Evolutionary conservation across 2,888 invertebrate species (phyloP), one percentile per base, ranked within the genome.

Genomic region (Siphonodentalium dalli): DNA sequence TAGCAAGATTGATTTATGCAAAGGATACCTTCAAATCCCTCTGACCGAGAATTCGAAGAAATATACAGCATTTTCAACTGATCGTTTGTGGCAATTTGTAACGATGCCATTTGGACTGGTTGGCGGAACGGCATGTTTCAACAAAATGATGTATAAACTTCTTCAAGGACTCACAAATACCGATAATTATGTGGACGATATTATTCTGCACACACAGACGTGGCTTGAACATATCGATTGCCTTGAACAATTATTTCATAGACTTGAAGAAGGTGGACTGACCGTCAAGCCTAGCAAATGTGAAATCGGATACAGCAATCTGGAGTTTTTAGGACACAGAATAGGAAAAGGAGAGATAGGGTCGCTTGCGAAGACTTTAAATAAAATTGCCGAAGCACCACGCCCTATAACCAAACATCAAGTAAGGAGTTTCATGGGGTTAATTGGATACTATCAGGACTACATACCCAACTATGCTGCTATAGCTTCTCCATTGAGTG

Each of bases 11-110:
- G 59, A 59, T 26, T 26, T 58, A 6, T 33, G 45, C 13, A 51
- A 58, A 29, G 57, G 57, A 26, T 59, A 59, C 35, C 58, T 42
- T 56, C 59, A 59, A 29, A 43, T 58, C 9, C 51, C 31, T 8
- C 15, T 53, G 41, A 39, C 23, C 2, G 28, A 33, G 23, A 27
- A 41, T 9, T 24, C 27, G 6, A 35, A 27, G 26, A 33, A 31
- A 20, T 43, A 39, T 5, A 58, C 60, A 11, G 47, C 57, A 26
- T 58, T 58, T 37, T 18, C 27, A 1, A 37, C 46, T 40, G 42
- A 48, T 18, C 44, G 50, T 2, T 24, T 50, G 2, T 50, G 15
- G 37, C 18, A n/a, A n/a, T 43, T 50, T n/a, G 43, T 37, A 21
- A 24, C 20, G 28, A 43, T 50, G 43, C 56, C 59, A 2, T 59